phyloP scores from a whole-genome alignment of 2,797 vertebrate genomes.

The Euphonia xanthogaster region DNA sequence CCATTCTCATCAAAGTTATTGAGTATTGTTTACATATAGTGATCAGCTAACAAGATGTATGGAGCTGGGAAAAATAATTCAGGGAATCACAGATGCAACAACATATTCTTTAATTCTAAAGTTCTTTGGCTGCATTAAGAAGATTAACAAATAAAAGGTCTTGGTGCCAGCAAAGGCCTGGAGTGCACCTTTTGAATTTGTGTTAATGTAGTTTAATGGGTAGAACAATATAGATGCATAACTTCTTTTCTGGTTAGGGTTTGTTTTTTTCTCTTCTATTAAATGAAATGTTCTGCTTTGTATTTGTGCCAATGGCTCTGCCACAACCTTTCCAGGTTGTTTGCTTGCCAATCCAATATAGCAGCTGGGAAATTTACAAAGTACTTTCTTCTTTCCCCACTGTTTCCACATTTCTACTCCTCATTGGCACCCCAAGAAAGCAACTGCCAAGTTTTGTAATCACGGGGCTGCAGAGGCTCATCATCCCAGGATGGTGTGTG shows the following conservation, averaged over 20 bases:
- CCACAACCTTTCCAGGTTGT: neutral
- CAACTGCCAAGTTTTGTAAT: neutral
- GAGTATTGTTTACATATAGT: neutral
- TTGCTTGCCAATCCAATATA: neutral
- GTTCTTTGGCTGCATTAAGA: neutral
- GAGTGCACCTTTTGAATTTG: neutral
- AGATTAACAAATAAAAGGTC: neutral
- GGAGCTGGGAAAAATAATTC: neutral
- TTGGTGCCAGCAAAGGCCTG: slow-evolving; percentile 12
- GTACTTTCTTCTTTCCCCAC: neutral
- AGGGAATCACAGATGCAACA: neutral
- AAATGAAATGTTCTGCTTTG: slow-evolving; percentile 3
- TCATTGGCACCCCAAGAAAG: neutral
- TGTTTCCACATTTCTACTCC: neutral
- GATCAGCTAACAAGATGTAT: neutral
- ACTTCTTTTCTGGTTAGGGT: neutral
- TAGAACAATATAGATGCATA: neutral
- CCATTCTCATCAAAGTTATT: neutral
- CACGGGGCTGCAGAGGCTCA: neutral
- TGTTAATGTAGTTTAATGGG: slow-evolving; percentile 38
- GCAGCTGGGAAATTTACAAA: neutral
- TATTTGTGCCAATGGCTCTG: neutral
- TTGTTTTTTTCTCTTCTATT: neutral
- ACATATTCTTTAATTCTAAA: neutral
- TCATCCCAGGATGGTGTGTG: neutral